phyloP scores from a whole-genome alignment of 2,888 invertebrate genomes.

The Drosophila subsilvestris region DNA sequence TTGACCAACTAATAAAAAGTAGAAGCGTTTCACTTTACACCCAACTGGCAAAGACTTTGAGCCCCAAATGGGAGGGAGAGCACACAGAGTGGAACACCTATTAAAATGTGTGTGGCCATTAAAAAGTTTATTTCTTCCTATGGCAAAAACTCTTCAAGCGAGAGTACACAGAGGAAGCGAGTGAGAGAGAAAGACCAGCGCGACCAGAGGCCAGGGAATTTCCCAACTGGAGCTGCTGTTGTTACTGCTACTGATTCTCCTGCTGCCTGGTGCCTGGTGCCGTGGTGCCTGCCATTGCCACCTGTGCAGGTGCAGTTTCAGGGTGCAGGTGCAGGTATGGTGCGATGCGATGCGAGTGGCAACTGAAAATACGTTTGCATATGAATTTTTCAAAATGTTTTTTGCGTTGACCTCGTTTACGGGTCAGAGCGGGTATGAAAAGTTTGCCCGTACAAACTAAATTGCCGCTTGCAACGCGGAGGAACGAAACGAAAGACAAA shows the following conservation, averaged over 20 bases:
- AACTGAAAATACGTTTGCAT: slow-evolving; percentile 73
- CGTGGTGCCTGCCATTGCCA: slow-evolving; percentile 57
- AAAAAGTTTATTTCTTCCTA: slow-evolving; percentile 65
- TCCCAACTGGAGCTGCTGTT: slow-evolving; percentile 18
- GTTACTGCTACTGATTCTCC: slow-evolving; percentile 21
- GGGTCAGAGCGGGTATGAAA: slow-evolving; percentile 74
- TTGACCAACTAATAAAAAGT: slow-evolving; percentile 50
- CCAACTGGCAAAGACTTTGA: slow-evolving; percentile 46
- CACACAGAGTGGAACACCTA: slow-evolving; percentile 45
- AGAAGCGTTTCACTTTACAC: slow-evolving; percentile 46
- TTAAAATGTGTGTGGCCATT: slow-evolving; percentile 74
- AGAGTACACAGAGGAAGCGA: background rate
- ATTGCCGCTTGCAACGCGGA: slow-evolving; percentile 60
- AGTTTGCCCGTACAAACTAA: slow-evolving; percentile 72
- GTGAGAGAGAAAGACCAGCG: background rate
- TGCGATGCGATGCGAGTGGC: slow-evolving; percentile 50
- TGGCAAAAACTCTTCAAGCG: slow-evolving; percentile 3
- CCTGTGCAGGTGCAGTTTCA: slow-evolving; percentile 37
- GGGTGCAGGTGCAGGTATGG: slow-evolving; percentile 11
- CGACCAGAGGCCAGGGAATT: slow-evolving; percentile 5
- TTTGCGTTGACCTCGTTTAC: slow-evolving; percentile 75
- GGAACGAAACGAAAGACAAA: slow-evolving; percentile 13
- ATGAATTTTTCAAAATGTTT: slow-evolving; percentile 77
- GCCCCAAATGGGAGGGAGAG: slow-evolving; percentile 35
- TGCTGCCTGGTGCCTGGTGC: slow-evolving; percentile 1